Evolutionary conservation across 1,140 invertebrate genomes (phyloP).

Genomic region (Hyles euphorbiae): DNA sequence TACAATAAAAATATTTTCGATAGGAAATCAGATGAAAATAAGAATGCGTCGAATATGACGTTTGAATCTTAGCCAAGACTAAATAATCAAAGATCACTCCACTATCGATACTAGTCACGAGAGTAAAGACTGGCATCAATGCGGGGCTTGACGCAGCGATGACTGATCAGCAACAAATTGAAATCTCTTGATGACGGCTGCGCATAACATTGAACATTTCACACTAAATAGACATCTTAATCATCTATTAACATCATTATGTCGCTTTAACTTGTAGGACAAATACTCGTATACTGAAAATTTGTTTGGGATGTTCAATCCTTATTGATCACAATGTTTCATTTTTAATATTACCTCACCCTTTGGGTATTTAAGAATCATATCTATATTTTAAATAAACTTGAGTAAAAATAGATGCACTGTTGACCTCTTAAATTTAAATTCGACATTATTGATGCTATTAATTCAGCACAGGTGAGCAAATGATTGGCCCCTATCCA

Average conservation of each 20-base stretch:
- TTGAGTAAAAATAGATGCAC: neutral
- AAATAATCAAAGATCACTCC: constrained; percentile 39
- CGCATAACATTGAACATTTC: too few relatives aligned
- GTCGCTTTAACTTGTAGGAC: too few relatives aligned
- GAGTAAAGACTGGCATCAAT: constrained; percentile 28
- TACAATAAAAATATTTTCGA: neutral
- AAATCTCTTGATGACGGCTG: too few relatives aligned
- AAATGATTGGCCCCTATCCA: constrained; percentile 60
- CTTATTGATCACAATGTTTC: too few relatives aligned
- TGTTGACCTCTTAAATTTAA: constrained; percentile 22
- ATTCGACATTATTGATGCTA: constrained; percentile 33
- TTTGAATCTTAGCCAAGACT: constrained; percentile 54
- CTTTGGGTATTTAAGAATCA: too few relatives aligned
- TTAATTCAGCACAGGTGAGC: constrained; percentile 58
- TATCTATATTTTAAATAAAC: too few relatives aligned
- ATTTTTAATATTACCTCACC: too few relatives aligned
- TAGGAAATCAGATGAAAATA: constrained; percentile 28
- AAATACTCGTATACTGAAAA: too few relatives aligned
- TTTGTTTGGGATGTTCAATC: too few relatives aligned
- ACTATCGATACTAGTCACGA: constrained; percentile 40
- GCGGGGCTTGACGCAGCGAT: constrained; percentile 6
- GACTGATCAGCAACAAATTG: constrained; percentile 14
- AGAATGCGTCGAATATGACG: constrained; percentile 44
- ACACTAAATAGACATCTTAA: too few relatives aligned
- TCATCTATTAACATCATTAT: too few relatives aligned